These are phyloP conservation scores for Calephelis perditalis DNA, from an alignment of 2,888 invertebrate genomes.

Conservation along the genomic window DNA sequence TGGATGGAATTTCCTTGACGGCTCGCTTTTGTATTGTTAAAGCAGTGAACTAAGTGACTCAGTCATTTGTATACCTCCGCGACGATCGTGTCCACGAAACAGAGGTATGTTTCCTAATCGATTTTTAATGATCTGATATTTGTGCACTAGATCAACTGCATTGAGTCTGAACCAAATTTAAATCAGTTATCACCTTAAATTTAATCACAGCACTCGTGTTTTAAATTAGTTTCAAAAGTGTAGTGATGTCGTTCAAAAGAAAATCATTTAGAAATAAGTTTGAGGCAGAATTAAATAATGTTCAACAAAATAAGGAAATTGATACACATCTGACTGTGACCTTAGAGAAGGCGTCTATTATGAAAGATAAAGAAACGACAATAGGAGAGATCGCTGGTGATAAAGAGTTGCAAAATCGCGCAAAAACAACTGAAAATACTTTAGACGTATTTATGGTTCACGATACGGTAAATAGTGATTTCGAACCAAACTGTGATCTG, in stretches of 20 bases:
- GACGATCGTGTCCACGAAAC: conserved; percentile 39
- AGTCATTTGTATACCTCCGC: conserved; percentile 47
- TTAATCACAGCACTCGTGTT: neutral
- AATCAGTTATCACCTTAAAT: conserved; percentile 3
- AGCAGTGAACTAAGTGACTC: conserved; percentile 32
- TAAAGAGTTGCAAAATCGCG: conserved; percentile 20
- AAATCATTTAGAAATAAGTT: conserved; percentile 35
- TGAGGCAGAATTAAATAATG: neutral
- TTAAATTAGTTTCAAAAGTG: conserved; percentile 16
- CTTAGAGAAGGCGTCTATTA: conserved; percentile 22
- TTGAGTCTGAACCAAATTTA: conserved; percentile 8
- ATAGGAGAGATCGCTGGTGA: conserved; percentile 17
- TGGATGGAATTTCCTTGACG: conserved; percentile 43
- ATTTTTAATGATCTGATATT: conserved; percentile 42
- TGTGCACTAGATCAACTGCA: neutral
- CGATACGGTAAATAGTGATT: neutral
- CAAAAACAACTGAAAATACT: conserved; percentile 14
- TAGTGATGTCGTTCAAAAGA: conserved; percentile 39
- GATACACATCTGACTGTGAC: conserved; percentile 18
- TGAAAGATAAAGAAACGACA: conserved; percentile 21
- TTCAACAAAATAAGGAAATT: conserved; percentile 26
- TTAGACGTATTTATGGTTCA: neutral
- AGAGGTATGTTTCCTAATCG: conserved; percentile 53
- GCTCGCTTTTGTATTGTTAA: conserved; percentile 29
- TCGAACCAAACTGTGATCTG: neutral